phyloP scores from a whole-genome alignment of 2,888 invertebrate genomes.

The Hirtodrosophila alboralis region DNA sequence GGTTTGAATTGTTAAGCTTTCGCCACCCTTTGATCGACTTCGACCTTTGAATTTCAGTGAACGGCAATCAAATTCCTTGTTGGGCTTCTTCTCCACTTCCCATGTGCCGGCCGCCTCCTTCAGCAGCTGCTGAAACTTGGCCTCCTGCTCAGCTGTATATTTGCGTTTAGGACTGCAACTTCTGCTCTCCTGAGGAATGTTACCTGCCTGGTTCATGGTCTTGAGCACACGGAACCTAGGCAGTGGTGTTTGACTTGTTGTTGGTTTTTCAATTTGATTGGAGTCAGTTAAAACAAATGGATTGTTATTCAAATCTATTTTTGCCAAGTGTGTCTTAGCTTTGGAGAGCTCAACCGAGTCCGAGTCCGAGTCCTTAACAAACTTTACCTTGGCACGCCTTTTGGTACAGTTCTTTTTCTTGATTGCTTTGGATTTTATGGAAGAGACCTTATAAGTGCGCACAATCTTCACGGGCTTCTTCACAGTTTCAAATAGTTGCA shows the following conservation, averaged over 20 bases:
- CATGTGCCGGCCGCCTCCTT: background rate
- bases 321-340: too few species aligned
- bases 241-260: background rate
- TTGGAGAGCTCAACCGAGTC: background rate
- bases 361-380: background rate
- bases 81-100: too few species aligned
- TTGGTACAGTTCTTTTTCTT: background rate
- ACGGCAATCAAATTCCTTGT: background rate
- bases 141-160: background rate
- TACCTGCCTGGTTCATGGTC: conserved; percentile 24
- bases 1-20: background rate
- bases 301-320: too few species aligned
- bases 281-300: background rate
- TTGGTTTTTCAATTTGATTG: background rate
- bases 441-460: conserved; percentile 8
- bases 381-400: conserved; percentile 20
- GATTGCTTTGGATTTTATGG: conserved; percentile 1
- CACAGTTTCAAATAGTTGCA: background rate
- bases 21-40: background rate
- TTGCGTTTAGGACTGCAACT: background rate
- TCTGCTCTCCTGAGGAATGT: background rate
- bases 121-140: conserved; percentile 1
- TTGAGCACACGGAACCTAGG: conserved; percentile 20
- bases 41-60: background rate
- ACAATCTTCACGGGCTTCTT: conserved; percentile 6